These are phyloP conservation scores for Blastobasis lacticolella DNA, from an alignment of 2,888 invertebrate genomes.

Conservation along the genomic window DNA sequence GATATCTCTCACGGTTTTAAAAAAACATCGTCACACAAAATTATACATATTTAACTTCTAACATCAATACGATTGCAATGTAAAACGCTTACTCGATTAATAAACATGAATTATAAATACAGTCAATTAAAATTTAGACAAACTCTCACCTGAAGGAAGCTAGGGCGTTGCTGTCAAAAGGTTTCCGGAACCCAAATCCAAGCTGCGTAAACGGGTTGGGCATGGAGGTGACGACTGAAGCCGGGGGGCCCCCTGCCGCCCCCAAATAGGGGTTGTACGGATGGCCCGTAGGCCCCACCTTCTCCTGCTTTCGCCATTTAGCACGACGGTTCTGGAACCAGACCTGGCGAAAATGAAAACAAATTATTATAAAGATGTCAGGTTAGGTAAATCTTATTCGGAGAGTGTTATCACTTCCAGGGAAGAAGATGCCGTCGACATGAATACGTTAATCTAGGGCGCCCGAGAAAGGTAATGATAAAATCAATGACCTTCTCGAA, in stretches of 20 bases:
- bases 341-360: slow-evolving; percentile 77
- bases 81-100: no score
- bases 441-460: no score
- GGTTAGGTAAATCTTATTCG: no score
- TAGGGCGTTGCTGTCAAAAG: slow-evolving; percentile 79
- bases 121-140: background rate
- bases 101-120: background rate
- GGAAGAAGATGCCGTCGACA: no score
- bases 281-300: slow-evolving; percentile 92
- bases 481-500: no score
- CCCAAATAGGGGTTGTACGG: slow-evolving; percentile 91
- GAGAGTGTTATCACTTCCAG: no score
- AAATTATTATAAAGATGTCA: no score
- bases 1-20: no score
- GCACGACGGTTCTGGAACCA: slow-evolving; percentile 95
- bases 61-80: no score
- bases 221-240: slow-evolving; percentile 83
- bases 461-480: no score
- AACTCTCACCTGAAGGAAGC: slow-evolving; percentile 79
- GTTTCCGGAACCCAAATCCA: slow-evolving; percentile 83
- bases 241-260: slow-evolving; percentile 73
- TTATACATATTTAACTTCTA: no score
- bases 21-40: no score
- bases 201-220: slow-evolving; percentile 88
- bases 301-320: slow-evolving; percentile 95